A percentile compares a stretch with the other conserved stretches of the same genome.
Conservation (phyloP, 2,797 vertebrate species). For the Silurus lanzhouensis region DNA sequence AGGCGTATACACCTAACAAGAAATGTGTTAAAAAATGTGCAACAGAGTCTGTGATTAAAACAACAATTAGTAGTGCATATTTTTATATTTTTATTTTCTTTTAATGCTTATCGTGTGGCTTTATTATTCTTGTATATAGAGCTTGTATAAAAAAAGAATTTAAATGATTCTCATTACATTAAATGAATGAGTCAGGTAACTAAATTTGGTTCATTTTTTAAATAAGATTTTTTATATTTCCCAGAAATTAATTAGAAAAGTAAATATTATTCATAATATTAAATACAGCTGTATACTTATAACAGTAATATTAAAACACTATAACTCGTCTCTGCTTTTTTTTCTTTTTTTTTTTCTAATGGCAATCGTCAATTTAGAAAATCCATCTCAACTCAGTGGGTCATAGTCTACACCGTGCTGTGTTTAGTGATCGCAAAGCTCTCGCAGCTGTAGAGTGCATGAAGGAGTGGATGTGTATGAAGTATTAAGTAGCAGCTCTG, state of each 20-base stretch:
- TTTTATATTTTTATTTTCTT: no score
- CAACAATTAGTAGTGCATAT: no score
- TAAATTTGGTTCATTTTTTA: background rate
- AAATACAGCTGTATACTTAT: background rate
- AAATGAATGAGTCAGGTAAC: background rate
- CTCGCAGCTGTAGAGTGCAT: background rate
- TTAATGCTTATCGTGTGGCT: no score
- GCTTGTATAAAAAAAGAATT: background rate
- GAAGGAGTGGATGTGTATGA: slow-evolving; percentile 4
- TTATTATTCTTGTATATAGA: background rate
- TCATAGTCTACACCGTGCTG: background rate
- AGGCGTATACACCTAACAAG: background rate
- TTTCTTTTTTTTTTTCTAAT: background rate
- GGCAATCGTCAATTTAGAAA: background rate
- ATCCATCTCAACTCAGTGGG: background rate
- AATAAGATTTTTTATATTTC: no score
- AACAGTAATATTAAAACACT: background rate
- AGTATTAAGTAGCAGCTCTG: background rate
- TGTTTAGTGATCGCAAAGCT: background rate
- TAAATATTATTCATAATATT: background rate
- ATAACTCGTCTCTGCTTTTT: background rate
- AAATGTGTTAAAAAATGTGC: background rate
- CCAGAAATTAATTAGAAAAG: background rate
- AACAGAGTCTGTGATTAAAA: background rate
- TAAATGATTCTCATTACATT: background rate